Conservation (phyloP, 2,113 vertebrate genomes). For the Odobenus rosmarus region DNA sequence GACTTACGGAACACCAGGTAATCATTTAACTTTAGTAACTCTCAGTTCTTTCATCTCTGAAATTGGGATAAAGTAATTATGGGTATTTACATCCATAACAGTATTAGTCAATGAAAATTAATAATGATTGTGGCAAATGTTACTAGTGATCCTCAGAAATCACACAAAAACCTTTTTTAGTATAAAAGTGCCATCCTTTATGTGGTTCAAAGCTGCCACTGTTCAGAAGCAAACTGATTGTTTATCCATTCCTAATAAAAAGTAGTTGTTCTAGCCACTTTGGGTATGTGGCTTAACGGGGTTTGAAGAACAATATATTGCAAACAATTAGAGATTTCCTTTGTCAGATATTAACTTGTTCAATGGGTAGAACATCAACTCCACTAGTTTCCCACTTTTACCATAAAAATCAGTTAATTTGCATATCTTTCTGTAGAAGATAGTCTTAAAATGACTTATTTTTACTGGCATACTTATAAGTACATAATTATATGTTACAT, state of each 20-base stretch:
- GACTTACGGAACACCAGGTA: not conserved
- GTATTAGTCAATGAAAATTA: not conserved
- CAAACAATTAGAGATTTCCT: constrained; percentile 57
- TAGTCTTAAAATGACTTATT: constrained; percentile 15
- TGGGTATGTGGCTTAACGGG: constrained; percentile 32
- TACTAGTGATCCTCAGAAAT: not conserved
- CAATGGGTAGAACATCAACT: constrained; percentile 32
- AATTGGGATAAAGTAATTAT: not conserved
- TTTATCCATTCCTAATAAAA: constrained; percentile 39
- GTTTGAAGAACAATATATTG: constrained; percentile 44
- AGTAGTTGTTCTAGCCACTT: constrained; percentile 22
- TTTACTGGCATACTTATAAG: not conserved
- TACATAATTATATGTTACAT: not conserved
- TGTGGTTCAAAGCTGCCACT: not conserved
- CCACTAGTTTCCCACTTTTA: constrained; percentile 6
- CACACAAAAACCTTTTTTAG: not conserved
- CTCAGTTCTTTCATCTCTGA: not conserved
- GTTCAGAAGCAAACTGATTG: not conserved
- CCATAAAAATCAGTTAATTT: constrained; percentile 13
- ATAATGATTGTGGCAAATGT: not conserved
- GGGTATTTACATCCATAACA: not conserved
- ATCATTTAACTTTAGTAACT: not conserved
- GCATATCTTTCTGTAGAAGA: not conserved
- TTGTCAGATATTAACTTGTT: constrained; percentile 52
- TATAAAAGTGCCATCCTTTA: not conserved